A percentile compares a stretch with the other conserved stretches of the same genome.
Conservation (phyloP, 1,140 invertebrate species). For the Rhopalosiphum padi region DNA sequence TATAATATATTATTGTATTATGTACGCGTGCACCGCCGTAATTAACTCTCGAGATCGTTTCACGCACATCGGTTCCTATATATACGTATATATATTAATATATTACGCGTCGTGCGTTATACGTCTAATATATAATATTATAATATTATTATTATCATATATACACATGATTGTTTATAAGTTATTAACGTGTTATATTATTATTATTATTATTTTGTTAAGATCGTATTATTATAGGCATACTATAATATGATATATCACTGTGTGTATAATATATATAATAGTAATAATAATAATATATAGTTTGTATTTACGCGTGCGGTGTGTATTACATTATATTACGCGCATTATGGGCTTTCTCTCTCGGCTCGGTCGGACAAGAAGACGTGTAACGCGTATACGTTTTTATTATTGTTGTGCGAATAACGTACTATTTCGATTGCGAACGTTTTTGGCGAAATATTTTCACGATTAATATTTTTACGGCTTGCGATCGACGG, state of each 20-base stretch:
- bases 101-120: neutral
- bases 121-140: neutral
- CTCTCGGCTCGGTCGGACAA: neutral
- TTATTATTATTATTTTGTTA: neutral
- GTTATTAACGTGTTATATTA: neutral
- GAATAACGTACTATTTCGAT: neutral
- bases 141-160: too few species aligned
- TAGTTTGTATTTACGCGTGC: neutral
- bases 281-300: neutral
- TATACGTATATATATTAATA: neutral
- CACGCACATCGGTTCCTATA: neutral
- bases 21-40: neutral
- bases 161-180: too few species aligned
- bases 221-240: neutral
- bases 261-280: neutral
- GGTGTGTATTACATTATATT: slow-evolving; percentile 11
- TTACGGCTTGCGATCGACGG: neutral
- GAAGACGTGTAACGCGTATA: neutral
- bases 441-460: neutral
- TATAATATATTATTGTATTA: neutral
- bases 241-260: neutral
- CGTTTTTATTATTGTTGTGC: slow-evolving; percentile 9
- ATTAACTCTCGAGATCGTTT: slow-evolving; percentile 12
- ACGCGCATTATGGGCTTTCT: neutral
- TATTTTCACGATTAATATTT: neutral